Evolutionary conservation across 2,888 invertebrate species (phyloP).

Genomic region (Saturnia pavonia): DNA sequence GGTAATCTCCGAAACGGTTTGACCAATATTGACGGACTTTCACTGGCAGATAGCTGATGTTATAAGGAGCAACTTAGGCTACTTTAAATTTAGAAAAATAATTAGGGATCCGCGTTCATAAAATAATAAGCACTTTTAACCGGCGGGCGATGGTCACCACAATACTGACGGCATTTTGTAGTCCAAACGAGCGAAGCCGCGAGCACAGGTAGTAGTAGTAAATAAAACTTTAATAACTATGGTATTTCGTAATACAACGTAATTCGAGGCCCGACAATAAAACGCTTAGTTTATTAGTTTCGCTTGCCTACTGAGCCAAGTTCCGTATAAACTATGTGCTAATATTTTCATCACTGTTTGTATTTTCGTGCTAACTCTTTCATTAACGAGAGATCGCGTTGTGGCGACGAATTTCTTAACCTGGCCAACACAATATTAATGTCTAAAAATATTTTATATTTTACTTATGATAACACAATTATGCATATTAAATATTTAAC

Average conservation of each 20-base stretch:
- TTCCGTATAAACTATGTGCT: neutral
- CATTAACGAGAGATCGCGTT: neutral
- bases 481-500: no score
- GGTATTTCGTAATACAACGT: neutral
- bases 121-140: no score
- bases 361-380: neutral
- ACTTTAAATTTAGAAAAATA: no score
- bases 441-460: neutral
- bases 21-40: no score
- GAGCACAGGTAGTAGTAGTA: neutral
- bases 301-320: slow-evolving; percentile 2
- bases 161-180: no score
- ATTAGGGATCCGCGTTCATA: no score
- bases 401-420: neutral
- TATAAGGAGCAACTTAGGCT: no score
- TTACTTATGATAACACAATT: neutral
- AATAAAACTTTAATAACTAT: slow-evolving; percentile 1
- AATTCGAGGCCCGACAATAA: neutral
- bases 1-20: no score
- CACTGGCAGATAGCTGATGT: no score
- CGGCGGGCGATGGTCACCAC: no score
- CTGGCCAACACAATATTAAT: no score
- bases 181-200: no score
- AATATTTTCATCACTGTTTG: neutral
- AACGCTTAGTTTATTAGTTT: neutral